Conservation (phyloP, 2,888 invertebrate genomes). For the Agriopis marginaria region DNA sequence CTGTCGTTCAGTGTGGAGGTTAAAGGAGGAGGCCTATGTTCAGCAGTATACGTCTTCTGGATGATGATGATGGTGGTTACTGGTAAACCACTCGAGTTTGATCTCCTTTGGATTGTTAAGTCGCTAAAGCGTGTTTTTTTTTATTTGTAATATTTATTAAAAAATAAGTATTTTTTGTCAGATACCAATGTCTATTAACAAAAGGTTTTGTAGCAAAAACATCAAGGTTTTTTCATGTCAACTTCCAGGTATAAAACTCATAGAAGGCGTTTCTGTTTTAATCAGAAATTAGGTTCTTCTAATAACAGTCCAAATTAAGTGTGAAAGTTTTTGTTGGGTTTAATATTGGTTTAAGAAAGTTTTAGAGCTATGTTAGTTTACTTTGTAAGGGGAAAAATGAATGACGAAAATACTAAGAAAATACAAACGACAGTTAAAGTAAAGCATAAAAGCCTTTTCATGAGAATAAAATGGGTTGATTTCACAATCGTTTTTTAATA, state of each 20-base stretch:
- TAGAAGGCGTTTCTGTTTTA: slow-evolving; percentile 71
- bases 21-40: too few species aligned
- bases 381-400: neutral
- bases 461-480: neutral
- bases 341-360: slow-evolving; percentile 37
- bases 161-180: neutral
- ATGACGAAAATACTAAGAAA: neutral
- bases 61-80: too few species aligned
- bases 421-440: slow-evolving; percentile 6
- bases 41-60: too few species aligned
- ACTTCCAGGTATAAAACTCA: slow-evolving; percentile 50
- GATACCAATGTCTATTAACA: neutral
- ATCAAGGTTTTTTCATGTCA: slow-evolving; percentile 30
- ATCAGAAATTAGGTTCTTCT: slow-evolving; percentile 67
- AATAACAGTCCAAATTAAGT: slow-evolving; percentile 70
- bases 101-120: too few species aligned
- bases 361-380: slow-evolving; percentile 5
- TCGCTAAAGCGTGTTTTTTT: too few species aligned
- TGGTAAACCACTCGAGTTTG: too few species aligned
- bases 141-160: too few species aligned
- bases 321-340: slow-evolving; percentile 70
- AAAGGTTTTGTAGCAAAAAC: slow-evolving; percentile 34
- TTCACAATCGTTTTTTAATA: neutral
- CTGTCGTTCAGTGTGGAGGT: too few species aligned
- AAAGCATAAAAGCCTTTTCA: neutral